Evolutionary conservation across 2,113 vertebrate species (phyloP).

Genomic region (Pelusios castaneus): DNA sequence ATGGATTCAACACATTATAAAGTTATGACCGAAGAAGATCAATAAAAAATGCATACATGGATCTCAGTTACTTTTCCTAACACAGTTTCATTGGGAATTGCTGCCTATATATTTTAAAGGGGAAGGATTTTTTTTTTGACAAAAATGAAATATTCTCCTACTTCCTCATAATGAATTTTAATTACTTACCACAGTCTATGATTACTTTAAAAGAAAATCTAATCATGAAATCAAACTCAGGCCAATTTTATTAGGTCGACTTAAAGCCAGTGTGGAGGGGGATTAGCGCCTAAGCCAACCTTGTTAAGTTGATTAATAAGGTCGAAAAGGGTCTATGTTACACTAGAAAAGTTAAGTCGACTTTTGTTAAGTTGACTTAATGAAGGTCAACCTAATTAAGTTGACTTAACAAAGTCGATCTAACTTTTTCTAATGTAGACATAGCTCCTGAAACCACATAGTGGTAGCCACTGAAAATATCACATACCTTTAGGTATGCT

Average conservation of each 20-base stretch:
- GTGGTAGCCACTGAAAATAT: background rate
- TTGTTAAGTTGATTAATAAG: too few species aligned
- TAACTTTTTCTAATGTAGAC: too few species aligned
- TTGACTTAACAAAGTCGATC: too few species aligned
- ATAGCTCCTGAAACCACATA: background rate
- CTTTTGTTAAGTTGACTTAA: too few species aligned
- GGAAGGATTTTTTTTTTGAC: background rate
- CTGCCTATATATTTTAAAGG: background rate
- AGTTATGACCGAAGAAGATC: constrained; percentile 30
- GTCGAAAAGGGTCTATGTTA: too few species aligned
- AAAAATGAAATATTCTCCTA: background rate
- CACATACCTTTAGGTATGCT: background rate
- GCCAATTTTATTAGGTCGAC: too few species aligned
- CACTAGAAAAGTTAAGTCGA: too few species aligned
- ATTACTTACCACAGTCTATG: background rate
- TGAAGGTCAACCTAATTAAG: too few species aligned
- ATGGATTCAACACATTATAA: constrained; percentile 12
- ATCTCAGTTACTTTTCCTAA: constrained; percentile 5
- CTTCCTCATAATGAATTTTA: background rate
- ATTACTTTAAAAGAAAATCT: constrained; percentile 3
- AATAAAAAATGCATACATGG: background rate
- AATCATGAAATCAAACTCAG: background rate
- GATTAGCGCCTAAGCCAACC: too few species aligned
- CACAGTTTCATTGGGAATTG: background rate
- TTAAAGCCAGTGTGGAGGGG: too few species aligned